Evolutionary conservation across 2,797 vertebrate genomes (phyloP).

Genomic region (Sebastes minor): DNA sequence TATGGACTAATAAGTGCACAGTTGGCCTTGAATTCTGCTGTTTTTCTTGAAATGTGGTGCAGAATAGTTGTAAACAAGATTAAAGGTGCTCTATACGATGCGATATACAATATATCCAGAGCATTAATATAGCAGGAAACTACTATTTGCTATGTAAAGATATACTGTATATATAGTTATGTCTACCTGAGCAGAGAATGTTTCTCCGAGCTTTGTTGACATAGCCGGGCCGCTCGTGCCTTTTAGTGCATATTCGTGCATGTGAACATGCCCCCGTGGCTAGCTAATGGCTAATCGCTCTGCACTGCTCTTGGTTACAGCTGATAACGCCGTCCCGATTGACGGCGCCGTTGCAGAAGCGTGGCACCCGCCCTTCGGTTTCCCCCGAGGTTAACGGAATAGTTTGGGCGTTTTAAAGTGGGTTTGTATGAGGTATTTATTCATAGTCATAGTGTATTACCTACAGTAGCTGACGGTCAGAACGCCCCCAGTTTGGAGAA

Average conservation of each 20-base stretch:
- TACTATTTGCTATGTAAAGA: background rate
- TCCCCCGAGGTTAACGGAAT: background rate
- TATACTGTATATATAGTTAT: background rate
- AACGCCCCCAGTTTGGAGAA: too few relatives aligned
- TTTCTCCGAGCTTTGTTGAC: background rate
- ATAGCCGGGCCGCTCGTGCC: background rate
- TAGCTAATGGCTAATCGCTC: too few relatives aligned
- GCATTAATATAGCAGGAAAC: background rate
- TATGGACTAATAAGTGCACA: background rate
- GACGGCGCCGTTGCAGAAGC: background rate
- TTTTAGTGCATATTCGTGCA: too few relatives aligned
- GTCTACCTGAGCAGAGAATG: background rate
- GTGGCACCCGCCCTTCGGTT: background rate
- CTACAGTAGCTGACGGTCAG: too few relatives aligned
- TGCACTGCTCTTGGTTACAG: too few relatives aligned
- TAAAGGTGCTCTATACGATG: background rate
- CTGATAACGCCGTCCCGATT: too few relatives aligned
- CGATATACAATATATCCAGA: background rate
- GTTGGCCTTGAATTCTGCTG: background rate
- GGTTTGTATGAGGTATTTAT: too few relatives aligned
- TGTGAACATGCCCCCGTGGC: too few relatives aligned
- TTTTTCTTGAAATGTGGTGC: conserved; percentile 5
- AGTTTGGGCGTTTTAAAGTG: too few relatives aligned
- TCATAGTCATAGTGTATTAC: too few relatives aligned
- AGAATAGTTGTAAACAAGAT: background rate